phyloP scores from a whole-genome alignment of 2,797 vertebrate genomes.

The Carduelis carduelis region DNA sequence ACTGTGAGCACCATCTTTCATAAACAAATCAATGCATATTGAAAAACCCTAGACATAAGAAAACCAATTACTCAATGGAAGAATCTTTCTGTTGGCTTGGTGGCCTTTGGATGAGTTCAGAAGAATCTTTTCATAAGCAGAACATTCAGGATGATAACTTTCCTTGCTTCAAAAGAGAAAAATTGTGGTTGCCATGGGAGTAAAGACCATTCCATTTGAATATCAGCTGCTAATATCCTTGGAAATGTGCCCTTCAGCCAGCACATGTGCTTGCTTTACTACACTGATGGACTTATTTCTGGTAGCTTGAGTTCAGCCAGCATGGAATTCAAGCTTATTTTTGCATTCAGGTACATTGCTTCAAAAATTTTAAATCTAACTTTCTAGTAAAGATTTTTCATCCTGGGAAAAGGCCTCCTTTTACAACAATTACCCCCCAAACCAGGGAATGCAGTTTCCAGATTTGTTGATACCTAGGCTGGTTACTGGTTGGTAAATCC shows the following conservation, averaged over 20 bases:
- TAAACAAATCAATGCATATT: background rate
- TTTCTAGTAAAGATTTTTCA: background rate
- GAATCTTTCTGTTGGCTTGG: background rate
- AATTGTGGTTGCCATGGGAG: background rate
- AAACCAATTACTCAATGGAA: background rate
- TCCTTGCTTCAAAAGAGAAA: background rate
- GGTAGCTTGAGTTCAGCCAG: background rate
- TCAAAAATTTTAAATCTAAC: background rate
- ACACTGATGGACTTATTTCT: background rate
- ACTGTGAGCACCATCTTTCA: background rate
- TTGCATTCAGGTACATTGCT: background rate
- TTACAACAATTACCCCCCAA: background rate
- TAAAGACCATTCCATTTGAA: background rate
- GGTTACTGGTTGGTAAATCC: background rate
- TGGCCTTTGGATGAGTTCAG: background rate
- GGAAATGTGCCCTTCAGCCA: background rate
- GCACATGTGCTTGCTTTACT: background rate
- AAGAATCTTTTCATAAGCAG: background rate
- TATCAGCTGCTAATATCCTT: background rate
- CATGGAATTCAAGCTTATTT: constrained; percentile 3
- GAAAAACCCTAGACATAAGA: background rate
- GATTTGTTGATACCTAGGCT: background rate
- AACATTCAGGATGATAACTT: background rate
- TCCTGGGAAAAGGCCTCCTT: background rate
- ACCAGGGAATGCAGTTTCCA: background rate